Evolutionary conservation across 2,888 invertebrate genomes (phyloP).

Genomic region (Ypsolopha scabrella): DNA sequence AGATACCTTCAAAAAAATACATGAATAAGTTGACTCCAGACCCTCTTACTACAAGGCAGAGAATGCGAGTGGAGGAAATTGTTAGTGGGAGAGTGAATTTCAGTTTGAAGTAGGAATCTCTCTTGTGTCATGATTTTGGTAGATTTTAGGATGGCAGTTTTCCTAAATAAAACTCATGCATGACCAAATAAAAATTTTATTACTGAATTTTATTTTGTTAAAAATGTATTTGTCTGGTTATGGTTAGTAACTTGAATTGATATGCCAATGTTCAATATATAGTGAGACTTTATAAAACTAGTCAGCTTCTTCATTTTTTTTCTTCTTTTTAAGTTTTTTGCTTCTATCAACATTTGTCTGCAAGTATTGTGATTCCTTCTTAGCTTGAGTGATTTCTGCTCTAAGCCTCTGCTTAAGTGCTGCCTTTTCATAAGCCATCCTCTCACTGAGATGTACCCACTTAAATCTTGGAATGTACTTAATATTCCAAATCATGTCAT

Average conservation of each 20-base stretch:
- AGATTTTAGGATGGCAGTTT: background rate
- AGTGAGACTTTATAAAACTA: too few species aligned
- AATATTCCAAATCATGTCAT: slow-evolving; percentile 94
- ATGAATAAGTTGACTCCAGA: slow-evolving; percentile 54
- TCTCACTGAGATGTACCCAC: slow-evolving; percentile 95
- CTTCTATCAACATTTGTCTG: slow-evolving; percentile 85
- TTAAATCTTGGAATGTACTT: slow-evolving; percentile 96
- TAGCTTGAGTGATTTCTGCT: slow-evolving; percentile 91
- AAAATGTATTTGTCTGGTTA: background rate
- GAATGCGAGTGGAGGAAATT: slow-evolving; percentile 58
- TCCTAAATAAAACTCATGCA: slow-evolving; percentile 6
- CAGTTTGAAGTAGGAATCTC: slow-evolving; percentile 24
- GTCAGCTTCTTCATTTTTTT: slow-evolving; percentile 19
- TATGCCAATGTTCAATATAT: too few species aligned
- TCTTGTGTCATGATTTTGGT: background rate
- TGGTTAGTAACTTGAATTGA: too few species aligned
- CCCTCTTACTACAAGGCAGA: slow-evolving; percentile 40
- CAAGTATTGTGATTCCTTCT: slow-evolving; percentile 90
- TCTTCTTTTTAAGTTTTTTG: slow-evolving; percentile 73
- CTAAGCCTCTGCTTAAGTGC: slow-evolving; percentile 87
- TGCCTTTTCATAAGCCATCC: slow-evolving; percentile 92
- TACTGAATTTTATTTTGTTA: slow-evolving; percentile 9
- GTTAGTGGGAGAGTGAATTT: slow-evolving; percentile 47
- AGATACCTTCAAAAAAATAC: slow-evolving; percentile 52
- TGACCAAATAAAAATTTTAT: slow-evolving; percentile 8